Conservation (phyloP, 1,140 invertebrate species). For the Lutraria rhynchaena region DNA sequence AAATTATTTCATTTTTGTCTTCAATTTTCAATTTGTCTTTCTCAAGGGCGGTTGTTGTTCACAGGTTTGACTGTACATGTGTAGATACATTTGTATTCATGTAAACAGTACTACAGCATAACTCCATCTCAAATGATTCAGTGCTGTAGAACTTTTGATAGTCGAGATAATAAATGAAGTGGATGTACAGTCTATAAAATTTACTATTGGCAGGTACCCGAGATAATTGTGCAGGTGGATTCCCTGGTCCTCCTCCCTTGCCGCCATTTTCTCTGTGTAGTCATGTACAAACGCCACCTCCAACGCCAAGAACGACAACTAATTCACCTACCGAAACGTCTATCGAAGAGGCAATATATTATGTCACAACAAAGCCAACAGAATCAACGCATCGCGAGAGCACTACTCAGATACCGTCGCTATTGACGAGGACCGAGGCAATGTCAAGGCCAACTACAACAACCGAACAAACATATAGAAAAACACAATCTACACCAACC, state of each 20-base stretch:
- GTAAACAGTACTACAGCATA: no score
- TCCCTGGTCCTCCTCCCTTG: conserved; percentile 15
- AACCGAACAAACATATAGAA: background rate
- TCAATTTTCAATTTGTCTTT: no score
- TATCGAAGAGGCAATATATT: background rate
- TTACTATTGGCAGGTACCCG: background rate
- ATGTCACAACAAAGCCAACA: conserved; percentile 1
- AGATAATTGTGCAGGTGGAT: background rate
- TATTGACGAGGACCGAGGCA: background rate
- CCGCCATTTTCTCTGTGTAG: conserved; percentile 26
- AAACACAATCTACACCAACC: background rate
- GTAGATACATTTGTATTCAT: no score
- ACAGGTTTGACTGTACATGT: no score
- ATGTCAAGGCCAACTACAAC: background rate
- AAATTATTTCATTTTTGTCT: no score
- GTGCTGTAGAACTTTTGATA: no score
- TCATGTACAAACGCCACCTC: background rate
- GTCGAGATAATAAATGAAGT: no score
- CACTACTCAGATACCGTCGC: background rate
- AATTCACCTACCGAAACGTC: background rate
- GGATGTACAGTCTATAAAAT: no score
- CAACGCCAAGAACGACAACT: background rate
- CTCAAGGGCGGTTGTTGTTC: no score
- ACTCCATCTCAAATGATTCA: no score
- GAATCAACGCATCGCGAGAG: background rate